phyloP scores from a whole-genome alignment of 2,113 vertebrate genomes.

The Tylochromis polylepis region DNA sequence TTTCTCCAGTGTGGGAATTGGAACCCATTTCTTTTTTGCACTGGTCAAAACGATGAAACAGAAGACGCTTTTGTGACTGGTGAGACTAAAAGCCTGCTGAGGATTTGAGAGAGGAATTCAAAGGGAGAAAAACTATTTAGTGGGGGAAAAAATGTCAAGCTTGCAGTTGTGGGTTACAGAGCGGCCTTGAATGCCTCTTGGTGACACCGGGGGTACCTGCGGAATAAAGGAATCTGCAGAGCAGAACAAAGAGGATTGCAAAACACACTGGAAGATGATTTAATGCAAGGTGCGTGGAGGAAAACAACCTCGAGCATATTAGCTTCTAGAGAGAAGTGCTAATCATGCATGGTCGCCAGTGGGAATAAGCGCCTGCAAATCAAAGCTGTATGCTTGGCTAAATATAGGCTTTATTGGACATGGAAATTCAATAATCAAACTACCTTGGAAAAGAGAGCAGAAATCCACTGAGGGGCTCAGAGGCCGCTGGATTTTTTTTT shows the following conservation, averaged over 20 bases:
- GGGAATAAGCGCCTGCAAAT: conserved; percentile 20
- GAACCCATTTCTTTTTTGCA: conserved; percentile 7
- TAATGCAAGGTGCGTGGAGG: conserved; percentile 41
- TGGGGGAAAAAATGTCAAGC: not conserved
- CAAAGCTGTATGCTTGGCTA: not conserved
- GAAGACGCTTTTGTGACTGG: conserved; percentile 49
- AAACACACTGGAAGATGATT: conserved; percentile 57
- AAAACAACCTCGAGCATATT: conserved; percentile 46
- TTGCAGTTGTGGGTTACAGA: conserved; percentile 2
- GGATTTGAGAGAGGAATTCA: not conserved
- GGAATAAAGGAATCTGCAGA: conserved; percentile 36
- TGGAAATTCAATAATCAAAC: conserved; percentile 50
- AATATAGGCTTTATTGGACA: conserved; percentile 37
- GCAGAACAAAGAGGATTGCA: conserved; percentile 56
- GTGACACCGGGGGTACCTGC: conserved; percentile 16
- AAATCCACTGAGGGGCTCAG: not conserved
- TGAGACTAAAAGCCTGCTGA: conserved; percentile 16
- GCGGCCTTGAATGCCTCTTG: conserved; percentile 26
- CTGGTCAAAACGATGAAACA: conserved; percentile 58
- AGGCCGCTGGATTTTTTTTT: not conserved
- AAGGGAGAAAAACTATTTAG: not conserved
- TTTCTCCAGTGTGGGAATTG: not conserved
- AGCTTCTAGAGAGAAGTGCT: conserved; percentile 44
- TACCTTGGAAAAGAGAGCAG: not conserved
- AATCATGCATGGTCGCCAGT: conserved; percentile 49